Percentiles rank a stretch among this genome's conserved stretches.
phyloP scores from a whole-genome alignment of 2,797 vertebrate species.

The Poeciliopsis turneri region DNA sequence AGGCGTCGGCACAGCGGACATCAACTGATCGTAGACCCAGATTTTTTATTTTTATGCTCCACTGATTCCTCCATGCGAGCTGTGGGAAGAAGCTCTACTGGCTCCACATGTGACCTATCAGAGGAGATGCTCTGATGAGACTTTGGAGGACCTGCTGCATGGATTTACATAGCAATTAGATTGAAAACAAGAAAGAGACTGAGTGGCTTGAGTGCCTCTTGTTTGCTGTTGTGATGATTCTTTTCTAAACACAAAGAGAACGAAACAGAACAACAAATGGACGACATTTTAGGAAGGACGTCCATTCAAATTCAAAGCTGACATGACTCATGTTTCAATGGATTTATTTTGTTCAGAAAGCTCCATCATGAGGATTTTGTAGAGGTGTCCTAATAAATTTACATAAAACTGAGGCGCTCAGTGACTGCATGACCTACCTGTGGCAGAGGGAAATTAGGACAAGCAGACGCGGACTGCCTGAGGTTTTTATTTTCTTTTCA shows the following conservation, averaged over 20 bases:
- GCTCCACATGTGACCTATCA: constrained; percentile 25
- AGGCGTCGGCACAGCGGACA: constrained; percentile 12
- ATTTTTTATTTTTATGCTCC: constrained; percentile 21
- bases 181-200: constrained; percentile 6
- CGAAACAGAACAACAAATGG: background rate
- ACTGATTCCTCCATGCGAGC: background rate
- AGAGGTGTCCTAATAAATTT: constrained; percentile 37
- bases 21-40: constrained; percentile 40
- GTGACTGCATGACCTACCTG: constrained; percentile 50
- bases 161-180: constrained; percentile 44
- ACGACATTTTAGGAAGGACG: background rate
- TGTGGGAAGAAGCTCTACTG: constrained; percentile 5
- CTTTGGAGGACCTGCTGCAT: constrained; percentile 43
- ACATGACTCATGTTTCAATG: background rate
- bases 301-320: background rate
- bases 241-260: constrained; percentile 11
- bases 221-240: constrained; percentile 5
- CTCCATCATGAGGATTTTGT: constrained; percentile 1
- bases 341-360: constrained; percentile 6
- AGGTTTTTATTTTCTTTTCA: background rate
- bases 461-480: constrained; percentile 10
- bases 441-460: constrained; percentile 44
- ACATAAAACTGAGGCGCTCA: constrained; percentile 8
- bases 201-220: constrained; percentile 15
- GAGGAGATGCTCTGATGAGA: constrained; percentile 41